Evolutionary conservation across 2,113 vertebrate genomes (phyloP).

Genomic region (Halichoerus grypus): DNA sequence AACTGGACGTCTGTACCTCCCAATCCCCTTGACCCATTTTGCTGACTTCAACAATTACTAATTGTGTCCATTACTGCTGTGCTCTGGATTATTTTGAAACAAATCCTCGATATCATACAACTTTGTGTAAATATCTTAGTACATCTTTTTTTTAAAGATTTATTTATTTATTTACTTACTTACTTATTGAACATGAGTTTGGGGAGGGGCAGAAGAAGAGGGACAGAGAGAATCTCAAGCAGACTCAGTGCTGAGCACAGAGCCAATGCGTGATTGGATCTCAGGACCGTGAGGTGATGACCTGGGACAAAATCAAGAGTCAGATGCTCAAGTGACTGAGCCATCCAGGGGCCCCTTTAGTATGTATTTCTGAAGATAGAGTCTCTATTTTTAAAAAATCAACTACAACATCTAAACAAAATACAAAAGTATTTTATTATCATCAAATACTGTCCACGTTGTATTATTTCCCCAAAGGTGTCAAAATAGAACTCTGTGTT

Average conservation of each 20-base stretch:
- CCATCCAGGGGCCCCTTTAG: not conserved
- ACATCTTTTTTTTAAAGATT: not conserved
- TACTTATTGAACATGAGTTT: not conserved
- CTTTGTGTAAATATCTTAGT: not conserved
- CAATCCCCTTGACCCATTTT: not conserved
- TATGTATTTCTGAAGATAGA: not conserved
- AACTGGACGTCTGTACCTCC: not conserved
- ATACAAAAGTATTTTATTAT: not conserved
- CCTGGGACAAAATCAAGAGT: not conserved
- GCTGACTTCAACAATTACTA: not conserved
- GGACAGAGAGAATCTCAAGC: not conserved
- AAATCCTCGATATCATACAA: not conserved
- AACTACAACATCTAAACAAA: not conserved
- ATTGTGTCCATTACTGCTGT: not conserved
- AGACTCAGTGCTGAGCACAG: not conserved
- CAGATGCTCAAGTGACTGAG: not conserved
- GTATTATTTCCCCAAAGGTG: not conserved
- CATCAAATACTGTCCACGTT: not conserved
- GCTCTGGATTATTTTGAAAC: not conserved
- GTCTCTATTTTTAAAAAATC: not conserved
- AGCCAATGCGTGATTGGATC: not conserved
- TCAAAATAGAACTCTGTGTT: not conserved
- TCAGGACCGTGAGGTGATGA: not conserved
- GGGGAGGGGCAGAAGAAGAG: not conserved
- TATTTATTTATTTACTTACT: not conserved